phyloP scores from a whole-genome alignment of 2,888 invertebrate genomes.

The Notodonta dromedarius region DNA sequence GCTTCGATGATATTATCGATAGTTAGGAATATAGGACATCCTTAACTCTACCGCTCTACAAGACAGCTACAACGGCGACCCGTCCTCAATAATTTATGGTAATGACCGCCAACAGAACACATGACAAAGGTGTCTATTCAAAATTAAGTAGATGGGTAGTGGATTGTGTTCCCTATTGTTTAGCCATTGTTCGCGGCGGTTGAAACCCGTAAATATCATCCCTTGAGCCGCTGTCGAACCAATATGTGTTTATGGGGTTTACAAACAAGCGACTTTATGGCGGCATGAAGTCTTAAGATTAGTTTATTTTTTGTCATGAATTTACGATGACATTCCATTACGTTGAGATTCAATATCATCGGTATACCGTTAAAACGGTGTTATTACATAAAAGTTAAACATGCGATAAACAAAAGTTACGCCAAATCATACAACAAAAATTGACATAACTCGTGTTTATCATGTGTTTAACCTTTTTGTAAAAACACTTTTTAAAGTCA shows the following conservation, averaged over 20 bases:
- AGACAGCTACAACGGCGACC: slow-evolving; percentile 52
- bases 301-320: not conserved
- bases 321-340: not conserved
- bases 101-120: slow-evolving; percentile 80
- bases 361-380: too few relatives aligned
- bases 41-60: slow-evolving; percentile 34
- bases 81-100: slow-evolving; percentile 81
- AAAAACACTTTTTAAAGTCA: too few relatives aligned
- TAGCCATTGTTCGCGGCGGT: slow-evolving; percentile 62
- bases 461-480: too few relatives aligned
- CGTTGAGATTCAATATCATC: not conserved
- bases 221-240: slow-evolving; percentile 46
- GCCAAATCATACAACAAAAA: too few relatives aligned
- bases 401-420: too few relatives aligned
- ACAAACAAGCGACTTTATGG: slow-evolving; percentile 19
- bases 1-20: not conserved
- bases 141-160: slow-evolving; percentile 81
- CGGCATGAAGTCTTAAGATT: too few relatives aligned
- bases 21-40: not conserved
- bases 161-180: slow-evolving; percentile 72
- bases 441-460: too few relatives aligned
- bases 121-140: slow-evolving; percentile 82
- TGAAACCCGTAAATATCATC: slow-evolving; percentile 75
- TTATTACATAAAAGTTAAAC: too few relatives aligned
- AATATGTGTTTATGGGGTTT: slow-evolving; percentile 41